phyloP scores from a whole-genome alignment of 2,113 vertebrate species.

The Micromys minutus region DNA sequence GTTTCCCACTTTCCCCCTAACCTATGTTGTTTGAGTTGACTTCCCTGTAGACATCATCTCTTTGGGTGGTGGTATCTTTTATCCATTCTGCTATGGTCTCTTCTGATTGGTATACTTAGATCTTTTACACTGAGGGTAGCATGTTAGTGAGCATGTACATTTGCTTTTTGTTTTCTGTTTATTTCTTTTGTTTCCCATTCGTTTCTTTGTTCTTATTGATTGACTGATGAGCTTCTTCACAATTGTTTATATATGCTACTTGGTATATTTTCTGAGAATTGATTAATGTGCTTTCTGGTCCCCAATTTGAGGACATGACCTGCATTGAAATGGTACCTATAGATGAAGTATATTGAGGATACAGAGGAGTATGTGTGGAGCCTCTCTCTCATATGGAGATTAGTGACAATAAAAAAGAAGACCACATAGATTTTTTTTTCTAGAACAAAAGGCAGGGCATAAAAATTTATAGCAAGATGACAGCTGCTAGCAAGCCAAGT shows the following conservation, averaged over 20 bases:
- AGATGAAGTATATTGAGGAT: background rate
- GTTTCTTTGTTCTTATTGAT: background rate
- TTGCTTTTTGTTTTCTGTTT: slow-evolving; percentile 7
- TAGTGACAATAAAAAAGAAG: background rate
- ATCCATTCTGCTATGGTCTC: background rate
- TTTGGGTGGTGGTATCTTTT: background rate
- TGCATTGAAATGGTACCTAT: background rate
- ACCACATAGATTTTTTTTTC: background rate
- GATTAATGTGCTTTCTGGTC: background rate
- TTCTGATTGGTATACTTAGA: background rate
- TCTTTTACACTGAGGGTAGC: background rate
- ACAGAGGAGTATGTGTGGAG: background rate
- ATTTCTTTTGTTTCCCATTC: background rate
- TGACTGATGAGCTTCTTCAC: background rate
- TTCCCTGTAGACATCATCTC: background rate
- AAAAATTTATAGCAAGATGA: background rate
- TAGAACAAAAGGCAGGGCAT: background rate
- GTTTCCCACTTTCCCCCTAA: background rate
- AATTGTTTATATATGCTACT: background rate
- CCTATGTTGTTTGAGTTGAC: background rate
- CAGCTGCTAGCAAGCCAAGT: background rate
- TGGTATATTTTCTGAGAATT: background rate
- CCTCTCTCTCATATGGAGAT: background rate
- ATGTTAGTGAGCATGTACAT: background rate
- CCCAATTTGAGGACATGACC: background rate